A percentile compares a stretch with the other conserved stretches of the same genome.
phyloP scores from a whole-genome alignment of 2,113 vertebrate genomes.

The Notarius quadriscutis region DNA sequence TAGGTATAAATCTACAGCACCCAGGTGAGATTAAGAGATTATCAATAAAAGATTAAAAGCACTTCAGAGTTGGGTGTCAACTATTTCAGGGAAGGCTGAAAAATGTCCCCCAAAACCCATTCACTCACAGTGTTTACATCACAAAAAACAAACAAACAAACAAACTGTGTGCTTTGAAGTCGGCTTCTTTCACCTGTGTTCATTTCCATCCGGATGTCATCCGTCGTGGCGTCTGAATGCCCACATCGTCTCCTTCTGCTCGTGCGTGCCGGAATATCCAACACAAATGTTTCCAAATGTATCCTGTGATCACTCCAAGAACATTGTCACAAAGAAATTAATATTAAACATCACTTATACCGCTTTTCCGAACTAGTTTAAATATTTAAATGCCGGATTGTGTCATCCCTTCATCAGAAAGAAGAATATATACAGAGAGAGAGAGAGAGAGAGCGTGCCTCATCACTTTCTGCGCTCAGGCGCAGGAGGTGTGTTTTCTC shows the following conservation, averaged over 20 bases:
- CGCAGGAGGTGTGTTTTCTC: conserved; percentile 71
- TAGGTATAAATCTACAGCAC: not conserved
- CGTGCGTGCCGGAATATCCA: conserved; percentile 44
- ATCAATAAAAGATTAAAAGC: not conserved
- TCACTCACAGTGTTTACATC: too few relatives aligned
- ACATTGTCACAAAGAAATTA: conserved; percentile 24
- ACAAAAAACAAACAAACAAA: too few relatives aligned
- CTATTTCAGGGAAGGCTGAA: not conserved
- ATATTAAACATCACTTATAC: conserved; percentile 8
- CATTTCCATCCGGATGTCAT: conserved; percentile 72
- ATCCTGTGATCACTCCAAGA: conserved; percentile 54
- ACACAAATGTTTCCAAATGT: conserved; percentile 50
- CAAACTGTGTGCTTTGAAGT: too few relatives aligned
- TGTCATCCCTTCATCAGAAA: not conserved
- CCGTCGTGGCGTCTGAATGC: conserved; percentile 62
- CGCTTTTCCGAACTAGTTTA: not conserved
- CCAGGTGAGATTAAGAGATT: too few relatives aligned
- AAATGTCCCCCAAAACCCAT: not conserved
- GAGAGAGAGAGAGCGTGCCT: not conserved
- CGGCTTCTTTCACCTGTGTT: conserved; percentile 68
- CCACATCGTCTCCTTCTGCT: conserved; percentile 59
- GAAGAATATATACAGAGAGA: not conserved
- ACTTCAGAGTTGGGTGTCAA: not conserved
- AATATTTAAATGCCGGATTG: not conserved
- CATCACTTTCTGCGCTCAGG: conserved; percentile 54